Percentiles rank a stretch among this genome's conserved stretches.
Conservation (phyloP, 2,888 invertebrate genomes). For the Lochmaea crataegi region DNA sequence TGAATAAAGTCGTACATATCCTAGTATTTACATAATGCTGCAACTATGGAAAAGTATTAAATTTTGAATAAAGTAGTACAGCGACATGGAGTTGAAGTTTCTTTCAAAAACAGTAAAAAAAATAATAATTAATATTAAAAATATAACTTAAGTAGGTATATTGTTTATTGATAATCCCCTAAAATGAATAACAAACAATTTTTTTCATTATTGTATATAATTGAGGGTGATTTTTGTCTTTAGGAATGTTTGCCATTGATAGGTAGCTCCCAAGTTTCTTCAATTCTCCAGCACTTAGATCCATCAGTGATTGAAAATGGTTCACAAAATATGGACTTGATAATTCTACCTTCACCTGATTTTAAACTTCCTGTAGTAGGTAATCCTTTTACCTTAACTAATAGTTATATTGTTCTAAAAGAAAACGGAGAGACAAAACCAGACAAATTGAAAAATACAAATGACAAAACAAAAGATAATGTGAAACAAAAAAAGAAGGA, state of each 20-base stretch:
- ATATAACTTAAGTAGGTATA: too few species aligned
- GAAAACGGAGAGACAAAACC: constrained; percentile 47
- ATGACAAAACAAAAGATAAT: constrained; percentile 21
- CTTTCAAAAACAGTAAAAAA: too few species aligned
- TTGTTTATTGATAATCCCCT: too few species aligned
- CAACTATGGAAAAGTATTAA: neutral
- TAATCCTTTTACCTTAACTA: constrained; percentile 44
- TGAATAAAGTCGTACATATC: neutral
- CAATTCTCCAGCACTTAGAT: constrained; percentile 60
- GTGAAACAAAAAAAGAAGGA: constrained; percentile 43
- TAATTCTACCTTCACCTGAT: constrained; percentile 54
- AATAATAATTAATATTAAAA: too few species aligned
- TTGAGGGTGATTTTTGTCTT: constrained; percentile 13
- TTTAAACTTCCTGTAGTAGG: constrained; percentile 53
- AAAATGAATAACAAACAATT: too few species aligned
- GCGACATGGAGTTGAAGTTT: too few species aligned
- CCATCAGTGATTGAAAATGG: constrained; percentile 48
- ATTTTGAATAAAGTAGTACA: neutral
- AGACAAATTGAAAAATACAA: constrained; percentile 28
- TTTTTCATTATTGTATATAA: too few species aligned
- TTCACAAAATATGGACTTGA: constrained; percentile 56
- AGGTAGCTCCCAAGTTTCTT: constrained; percentile 60
- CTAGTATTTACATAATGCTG: constrained; percentile 10
- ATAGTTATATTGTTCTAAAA: constrained; percentile 56
- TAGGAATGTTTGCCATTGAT: constrained; percentile 62